A percentile compares a stretch with the other conserved stretches of the same genome.
Evolutionary conservation across 2,888 invertebrate species (phyloP).

Genomic region (Apotomis betuletana): DNA sequence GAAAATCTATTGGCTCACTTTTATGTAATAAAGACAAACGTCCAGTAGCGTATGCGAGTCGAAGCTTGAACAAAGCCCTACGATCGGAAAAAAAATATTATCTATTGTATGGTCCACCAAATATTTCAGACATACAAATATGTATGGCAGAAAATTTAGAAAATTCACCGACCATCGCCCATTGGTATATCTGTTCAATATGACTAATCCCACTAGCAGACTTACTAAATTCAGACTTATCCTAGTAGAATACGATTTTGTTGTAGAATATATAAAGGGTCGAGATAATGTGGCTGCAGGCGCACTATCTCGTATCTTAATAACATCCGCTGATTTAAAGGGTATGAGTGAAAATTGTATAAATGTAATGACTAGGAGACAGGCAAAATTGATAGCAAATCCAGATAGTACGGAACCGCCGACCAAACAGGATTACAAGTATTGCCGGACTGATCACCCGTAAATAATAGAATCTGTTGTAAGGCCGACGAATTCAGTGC

Average conservation of each 20-base stretch:
- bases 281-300: not conserved
- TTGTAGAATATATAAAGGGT: not conserved
- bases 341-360: too few species aligned
- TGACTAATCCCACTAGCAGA: too few species aligned
- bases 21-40: not conserved
- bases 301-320: too few species aligned
- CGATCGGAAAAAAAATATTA: slow-evolving; percentile 34
- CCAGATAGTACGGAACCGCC: too few species aligned
- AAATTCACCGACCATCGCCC: slow-evolving; percentile 41
- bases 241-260: not conserved
- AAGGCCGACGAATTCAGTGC: slow-evolving; percentile 1
- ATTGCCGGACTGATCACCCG: too few species aligned
- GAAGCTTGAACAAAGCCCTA: too few species aligned
- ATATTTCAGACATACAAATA: slow-evolving; percentile 43
- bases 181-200: slow-evolving; percentile 9
- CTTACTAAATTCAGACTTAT: too few species aligned
- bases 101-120: slow-evolving; percentile 43
- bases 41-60: not conserved
- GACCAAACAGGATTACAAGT: too few species aligned
- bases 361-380: too few species aligned
- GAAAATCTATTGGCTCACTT: slow-evolving; percentile 13
- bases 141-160: slow-evolving; percentile 41
- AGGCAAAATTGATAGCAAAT: too few species aligned
- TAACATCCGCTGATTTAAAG: too few species aligned
- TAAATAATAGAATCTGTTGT: not conserved